Evolutionary conservation across 2,888 invertebrate genomes (phyloP).

Genomic region (Agrotis exclamationis): DNA sequence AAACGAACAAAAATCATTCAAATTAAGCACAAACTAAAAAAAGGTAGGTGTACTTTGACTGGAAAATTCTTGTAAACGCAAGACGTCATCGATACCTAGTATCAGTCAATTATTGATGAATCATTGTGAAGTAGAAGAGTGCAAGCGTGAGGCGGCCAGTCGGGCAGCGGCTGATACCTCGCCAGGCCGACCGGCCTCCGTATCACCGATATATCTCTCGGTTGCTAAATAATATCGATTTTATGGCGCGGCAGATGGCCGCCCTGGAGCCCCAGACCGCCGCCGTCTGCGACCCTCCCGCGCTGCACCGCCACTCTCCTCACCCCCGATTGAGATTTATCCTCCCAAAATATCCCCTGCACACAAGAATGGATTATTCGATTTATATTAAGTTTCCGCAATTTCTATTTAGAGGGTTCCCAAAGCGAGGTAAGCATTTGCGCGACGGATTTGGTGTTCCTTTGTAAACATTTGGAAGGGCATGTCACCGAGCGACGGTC

Average conservation of each 20-base stretch:
- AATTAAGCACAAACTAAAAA: conserved; percentile 5
- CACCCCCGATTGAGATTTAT: conserved; percentile 90
- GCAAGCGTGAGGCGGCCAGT: conserved; percentile 3
- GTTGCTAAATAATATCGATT: conserved; percentile 89
- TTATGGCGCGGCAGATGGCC: conserved; percentile 89
- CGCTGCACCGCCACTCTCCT: conserved; percentile 79
- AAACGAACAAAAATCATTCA: background rate
- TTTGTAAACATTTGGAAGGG: conserved; percentile 87
- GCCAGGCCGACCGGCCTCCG: conserved; percentile 40
- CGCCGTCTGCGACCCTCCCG: conserved; percentile 81
- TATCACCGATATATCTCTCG: conserved; percentile 72
- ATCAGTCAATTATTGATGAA: conserved; percentile 34
- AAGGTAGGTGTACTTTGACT: background rate
- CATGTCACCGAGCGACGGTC: conserved; percentile 78
- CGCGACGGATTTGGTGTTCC: conserved; percentile 78
- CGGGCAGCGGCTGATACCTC: conserved; percentile 22
- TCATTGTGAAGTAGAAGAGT: conserved; percentile 34
- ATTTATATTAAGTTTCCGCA: conserved; percentile 91
- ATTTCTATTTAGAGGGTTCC: conserved; percentile 88
- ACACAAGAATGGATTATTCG: conserved; percentile 88
- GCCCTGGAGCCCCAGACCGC: conserved; percentile 78
- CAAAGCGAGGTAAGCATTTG: conserved; percentile 80
- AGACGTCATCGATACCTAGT: conserved; percentile 31
- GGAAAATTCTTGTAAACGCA: conserved; percentile 31
- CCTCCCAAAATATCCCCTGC: conserved; percentile 87